A percentile compares a stretch with the other conserved stretches of the same genome.
These are phyloP conservation scores for Epinephelus fuscoguttatus DNA, from an alignment of 2,113 vertebrate genomes.

Conservation along the genomic window DNA sequence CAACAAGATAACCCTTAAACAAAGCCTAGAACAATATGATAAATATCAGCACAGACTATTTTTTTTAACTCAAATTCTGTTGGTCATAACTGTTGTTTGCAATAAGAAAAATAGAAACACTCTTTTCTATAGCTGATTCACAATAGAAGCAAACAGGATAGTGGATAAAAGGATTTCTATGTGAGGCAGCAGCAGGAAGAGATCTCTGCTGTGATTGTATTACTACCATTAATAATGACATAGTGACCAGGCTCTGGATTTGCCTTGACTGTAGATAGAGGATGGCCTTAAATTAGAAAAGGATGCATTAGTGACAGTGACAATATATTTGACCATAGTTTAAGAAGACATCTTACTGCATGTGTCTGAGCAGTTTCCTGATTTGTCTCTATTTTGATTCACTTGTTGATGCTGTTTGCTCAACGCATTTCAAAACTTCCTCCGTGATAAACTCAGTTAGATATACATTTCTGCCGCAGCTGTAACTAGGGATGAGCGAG, in stretches of 20 bases:
- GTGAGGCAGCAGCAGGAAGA: neutral
- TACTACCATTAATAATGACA: too few relatives aligned
- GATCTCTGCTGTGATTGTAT: neutral
- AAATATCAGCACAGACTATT: neutral
- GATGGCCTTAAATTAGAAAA: neutral
- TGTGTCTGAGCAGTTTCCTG: neutral
- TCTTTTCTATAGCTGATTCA: neutral
- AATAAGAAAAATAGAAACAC: neutral
- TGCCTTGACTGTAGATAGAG: neutral
- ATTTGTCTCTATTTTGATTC: neutral
- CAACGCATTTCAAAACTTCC: neutral
- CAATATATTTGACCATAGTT: neutral
- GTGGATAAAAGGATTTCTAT: neutral
- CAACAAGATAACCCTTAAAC: neutral
- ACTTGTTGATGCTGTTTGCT: neutral
- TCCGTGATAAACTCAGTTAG: neutral
- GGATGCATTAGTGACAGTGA: neutral
- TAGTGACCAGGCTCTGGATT: neutral
- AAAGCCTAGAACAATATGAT: neutral
- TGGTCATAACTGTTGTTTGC: neutral
- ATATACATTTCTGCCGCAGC: too few relatives aligned
- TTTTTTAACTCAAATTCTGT: neutral
- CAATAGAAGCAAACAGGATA: conserved; percentile 11
- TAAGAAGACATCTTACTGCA: neutral
- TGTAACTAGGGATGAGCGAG: too few relatives aligned